Evolutionary conservation across 2,113 vertebrate species (phyloP), one percentile per base, ranked within the genome.

Genomic region (Oenanthe oenanthe): DNA sequence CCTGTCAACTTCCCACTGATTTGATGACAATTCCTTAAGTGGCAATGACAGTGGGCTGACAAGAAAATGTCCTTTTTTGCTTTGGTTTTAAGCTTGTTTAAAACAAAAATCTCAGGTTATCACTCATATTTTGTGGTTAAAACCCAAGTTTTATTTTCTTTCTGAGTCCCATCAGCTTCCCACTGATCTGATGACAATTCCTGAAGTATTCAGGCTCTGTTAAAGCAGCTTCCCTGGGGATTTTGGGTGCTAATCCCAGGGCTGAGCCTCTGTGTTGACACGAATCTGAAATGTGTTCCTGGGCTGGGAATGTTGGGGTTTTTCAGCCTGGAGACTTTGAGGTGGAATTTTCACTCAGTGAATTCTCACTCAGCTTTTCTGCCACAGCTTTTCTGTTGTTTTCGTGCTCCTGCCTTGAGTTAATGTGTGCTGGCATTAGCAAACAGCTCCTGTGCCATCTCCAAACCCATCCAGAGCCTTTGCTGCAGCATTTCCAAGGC

Each of bases 331-430:
- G 50, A 65, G 45, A 7, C 38, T 19, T n/a, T 3, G 36, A n/a
- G n/a, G n/a, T n/a, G n/a, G n/a, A 65, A 31, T 38, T 67, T 51
- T 68, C n/a, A 8, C 18, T 32, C 4, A 6, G 42, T 45, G 43
- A 36, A 28, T 38, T 67, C 51, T 68, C n/a, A 8, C 17, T 29
- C 4, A 6, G 42, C 50, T 7, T 29, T 51, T 28, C 25, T 68
- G 31, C 50, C 12, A 2, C 26, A 12, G 32, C 54, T 81, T 80
- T 66, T 26, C 32, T 1, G 4, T 61, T 36, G 25, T 74, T 77
- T 79, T n/a, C 1, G 0, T 57, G 72, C 53, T 63, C 22, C 11
- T 26, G 32, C 24, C 1, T 47, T 4, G 22, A 2, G 3, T 70
- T 72, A 25, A 57, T 6, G 31, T 65, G 53, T 32, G 21, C 58